Conservation (phyloP, 2,888 invertebrate genomes). For the Myathropa florea region DNA sequence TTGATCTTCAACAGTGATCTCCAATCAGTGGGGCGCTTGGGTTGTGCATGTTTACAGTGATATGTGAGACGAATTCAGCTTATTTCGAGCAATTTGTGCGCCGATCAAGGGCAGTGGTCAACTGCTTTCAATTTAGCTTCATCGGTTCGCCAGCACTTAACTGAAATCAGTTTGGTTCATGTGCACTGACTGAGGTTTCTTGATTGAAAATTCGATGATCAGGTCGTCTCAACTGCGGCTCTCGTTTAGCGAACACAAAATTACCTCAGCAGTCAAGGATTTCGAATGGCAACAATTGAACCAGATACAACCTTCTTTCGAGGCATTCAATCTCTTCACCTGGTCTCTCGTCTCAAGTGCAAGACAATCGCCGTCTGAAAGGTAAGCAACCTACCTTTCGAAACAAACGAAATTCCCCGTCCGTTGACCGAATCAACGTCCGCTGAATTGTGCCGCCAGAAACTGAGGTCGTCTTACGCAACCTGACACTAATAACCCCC, state of each 20-base stretch:
- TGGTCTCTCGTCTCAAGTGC: slow-evolving; percentile 4
- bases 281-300: neutral
- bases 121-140: slow-evolving; percentile 21
- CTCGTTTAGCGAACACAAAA: neutral
- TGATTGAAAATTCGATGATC: too few species aligned
- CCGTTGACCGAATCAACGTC: slow-evolving; percentile 16
- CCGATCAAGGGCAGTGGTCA: slow-evolving; percentile 19
- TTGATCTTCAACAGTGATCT: slow-evolving; percentile 64
- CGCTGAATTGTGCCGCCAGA: slow-evolving; percentile 5
- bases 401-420: slow-evolving; percentile 1
- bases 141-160: too few species aligned
- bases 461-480: slow-evolving; percentile 41
- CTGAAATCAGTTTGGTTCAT: too few species aligned
- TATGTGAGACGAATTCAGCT: slow-evolving; percentile 18
- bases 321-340: slow-evolving; percentile 21
- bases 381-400: neutral
- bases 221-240: neutral
- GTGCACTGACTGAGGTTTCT: too few species aligned
- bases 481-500: slow-evolving; percentile 43
- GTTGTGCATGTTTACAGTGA: neutral
- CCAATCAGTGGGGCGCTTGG: slow-evolving; percentile 44
- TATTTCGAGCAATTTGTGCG: neutral
- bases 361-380: neutral
- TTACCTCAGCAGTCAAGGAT: neutral
- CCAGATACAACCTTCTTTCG: neutral